Conservation (phyloP, 1,140 invertebrate species). For the Papilio polyxenes region DNA sequence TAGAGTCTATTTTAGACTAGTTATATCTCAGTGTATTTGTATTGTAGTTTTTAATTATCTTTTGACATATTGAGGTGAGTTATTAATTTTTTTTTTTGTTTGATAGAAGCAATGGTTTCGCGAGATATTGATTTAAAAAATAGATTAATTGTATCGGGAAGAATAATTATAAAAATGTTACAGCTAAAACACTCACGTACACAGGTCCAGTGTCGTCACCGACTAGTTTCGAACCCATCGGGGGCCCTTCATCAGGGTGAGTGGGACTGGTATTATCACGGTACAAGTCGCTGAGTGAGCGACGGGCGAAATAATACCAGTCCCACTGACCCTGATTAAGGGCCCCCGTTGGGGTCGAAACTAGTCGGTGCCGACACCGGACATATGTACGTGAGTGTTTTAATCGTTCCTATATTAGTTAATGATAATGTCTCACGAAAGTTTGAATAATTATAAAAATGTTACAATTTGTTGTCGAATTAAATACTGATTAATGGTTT, state of each 20-base stretch:
- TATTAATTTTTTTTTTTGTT: constrained; percentile 13
- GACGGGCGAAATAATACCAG: too few species aligned
- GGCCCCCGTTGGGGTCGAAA: background rate
- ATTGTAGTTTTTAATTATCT: constrained; percentile 26
- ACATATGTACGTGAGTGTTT: too few species aligned
- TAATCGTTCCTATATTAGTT: too few species aligned
- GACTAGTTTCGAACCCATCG: too few species aligned
- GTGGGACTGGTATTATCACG: too few species aligned
- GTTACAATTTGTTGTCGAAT: background rate
- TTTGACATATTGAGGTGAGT: constrained; percentile 13
- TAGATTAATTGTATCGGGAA: background rate
- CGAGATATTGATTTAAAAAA: background rate
- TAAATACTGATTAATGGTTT: background rate
- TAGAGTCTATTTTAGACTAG: background rate
- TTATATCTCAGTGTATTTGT: background rate
- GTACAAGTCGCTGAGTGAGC: too few species aligned
- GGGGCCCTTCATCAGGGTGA: too few species aligned
- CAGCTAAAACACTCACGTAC: too few species aligned
- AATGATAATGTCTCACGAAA: too few species aligned
- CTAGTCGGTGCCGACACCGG: background rate
- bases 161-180: background rate
- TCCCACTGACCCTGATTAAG: too few species aligned
- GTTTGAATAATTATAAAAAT: too few species aligned
- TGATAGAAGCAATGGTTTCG: background rate
- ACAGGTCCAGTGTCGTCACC: too few species aligned